A percentile compares a stretch with the other conserved stretches of the same genome.
These are phyloP conservation scores for Tetranychus piercei DNA, from an alignment of 2,888 invertebrate species.

Conservation along the genomic window DNA sequence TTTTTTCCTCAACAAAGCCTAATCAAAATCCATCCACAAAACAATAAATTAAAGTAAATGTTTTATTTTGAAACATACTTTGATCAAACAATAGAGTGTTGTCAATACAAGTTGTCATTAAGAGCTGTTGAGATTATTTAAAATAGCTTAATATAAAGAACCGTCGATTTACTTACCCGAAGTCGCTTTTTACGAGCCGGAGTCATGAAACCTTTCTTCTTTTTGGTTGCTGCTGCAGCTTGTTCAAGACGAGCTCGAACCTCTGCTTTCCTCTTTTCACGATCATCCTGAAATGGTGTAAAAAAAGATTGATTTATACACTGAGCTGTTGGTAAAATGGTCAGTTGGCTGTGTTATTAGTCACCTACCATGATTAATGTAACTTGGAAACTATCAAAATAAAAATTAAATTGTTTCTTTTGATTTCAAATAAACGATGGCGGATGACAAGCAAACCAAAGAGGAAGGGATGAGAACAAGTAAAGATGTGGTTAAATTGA, in stretches of 20 bases:
- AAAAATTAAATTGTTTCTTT: too few species aligned
- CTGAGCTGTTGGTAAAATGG: not conserved
- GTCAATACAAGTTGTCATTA: too few species aligned
- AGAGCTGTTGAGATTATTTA: too few species aligned
- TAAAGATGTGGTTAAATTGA: not conserved
- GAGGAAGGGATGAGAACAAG: not conserved
- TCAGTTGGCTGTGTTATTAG: not conserved
- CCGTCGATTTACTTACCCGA: slow-evolving; percentile 3
- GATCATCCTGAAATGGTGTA: slow-evolving; percentile 9
- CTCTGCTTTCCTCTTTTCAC: slow-evolving; percentile 14
- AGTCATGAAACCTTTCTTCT: slow-evolving; percentile 16
- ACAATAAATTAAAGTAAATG: not conserved
- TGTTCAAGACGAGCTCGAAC: slow-evolving; percentile 15
- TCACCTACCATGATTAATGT: not conserved
- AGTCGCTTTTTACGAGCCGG: slow-evolving; percentile 16
- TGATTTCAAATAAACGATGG: too few species aligned
- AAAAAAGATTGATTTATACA: not conserved
- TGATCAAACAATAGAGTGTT: too few species aligned
- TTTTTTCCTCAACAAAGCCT: slow-evolving; percentile 27
- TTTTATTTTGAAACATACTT: too few species aligned
- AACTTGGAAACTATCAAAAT: not conserved
- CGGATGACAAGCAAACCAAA: not conserved
- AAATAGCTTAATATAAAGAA: too few species aligned
- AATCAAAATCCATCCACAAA: not conserved
- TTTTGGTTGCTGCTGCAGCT: slow-evolving; percentile 9